Base-by-base conservation (phyloP, 2,888 invertebrate genomes). In the Pasiphila rectangulata region DNA sequence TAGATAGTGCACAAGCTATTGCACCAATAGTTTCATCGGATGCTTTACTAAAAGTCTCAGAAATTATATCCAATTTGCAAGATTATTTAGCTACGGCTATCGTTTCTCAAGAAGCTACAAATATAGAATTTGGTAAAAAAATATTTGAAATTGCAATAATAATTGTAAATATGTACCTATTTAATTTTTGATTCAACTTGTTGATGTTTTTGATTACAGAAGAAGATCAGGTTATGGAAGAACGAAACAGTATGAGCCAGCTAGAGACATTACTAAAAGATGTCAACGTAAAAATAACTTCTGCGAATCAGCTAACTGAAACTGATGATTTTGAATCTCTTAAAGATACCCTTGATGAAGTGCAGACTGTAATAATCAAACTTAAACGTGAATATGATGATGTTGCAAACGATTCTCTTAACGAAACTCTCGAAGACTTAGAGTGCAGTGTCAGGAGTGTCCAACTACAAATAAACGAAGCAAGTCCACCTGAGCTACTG, bases 361-460 rank as follows among this genome's bases (percentile, higher is more conserved):
- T 87, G 15, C 88, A 87, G 68, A 81, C 80, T 13, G 79, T 87
- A 1, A 83, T 87, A 9, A 85, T 88, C 19, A 84, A 86, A 69
- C 62, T 87, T 2, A 87, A 86, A 59, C 64, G 72, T 49, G 81
- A 86, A 54, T 83, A 77, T 51, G 83, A 83, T 53, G 74, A 75
- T 23, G 61, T 66, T 42, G 60, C 61, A 9, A 80, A 76, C 65
- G 84, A 86, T 50, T 68, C 76, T 63, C 75, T 87, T 55, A 83
- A 81, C 72, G 88, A 88, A 63, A 82, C 83, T 69, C 79, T 90
- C 59, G 82, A 86, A 59, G 88, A 88, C 61, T 79, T 88, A 78
- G 88, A 88, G 74, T 87, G 87, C 73, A 84, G 81, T 65, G 84
- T 87, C 65, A 83, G 87, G 61, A 87, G 86, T 74, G 83, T 87